These are phyloP conservation scores for Lethocerus indicus DNA, from an alignment of 1,140 invertebrate genomes.

Conservation along the genomic window DNA sequence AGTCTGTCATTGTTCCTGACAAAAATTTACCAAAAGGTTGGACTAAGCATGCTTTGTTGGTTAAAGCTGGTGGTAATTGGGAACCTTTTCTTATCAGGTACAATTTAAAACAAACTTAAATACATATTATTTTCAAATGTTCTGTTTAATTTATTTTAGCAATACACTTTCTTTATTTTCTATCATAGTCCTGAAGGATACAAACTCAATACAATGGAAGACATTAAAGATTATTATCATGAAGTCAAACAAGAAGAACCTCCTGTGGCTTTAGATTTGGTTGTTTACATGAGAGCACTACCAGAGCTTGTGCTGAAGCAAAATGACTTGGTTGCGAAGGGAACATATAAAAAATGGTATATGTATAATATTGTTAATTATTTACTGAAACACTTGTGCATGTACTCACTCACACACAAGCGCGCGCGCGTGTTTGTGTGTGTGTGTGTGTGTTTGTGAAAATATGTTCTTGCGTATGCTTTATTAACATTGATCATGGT, in stretches of 20 bases:
- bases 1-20: conserved; percentile 50
- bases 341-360: conserved; percentile 4
- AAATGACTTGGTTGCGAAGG: background rate
- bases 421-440: too few species aligned
- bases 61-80: conserved; percentile 52
- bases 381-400: too few species aligned
- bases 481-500: too few species aligned
- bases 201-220: conserved; percentile 1
- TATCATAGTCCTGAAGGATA: conserved; percentile 11
- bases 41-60: conserved; percentile 55
- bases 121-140: background rate
- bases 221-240: conserved; percentile 6
- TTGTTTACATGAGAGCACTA: background rate
- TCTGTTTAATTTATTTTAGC: background rate
- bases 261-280: conserved; percentile 6
- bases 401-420: too few species aligned
- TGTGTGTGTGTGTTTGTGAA: too few species aligned
- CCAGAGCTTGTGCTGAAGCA: conserved; percentile 2
- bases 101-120: conserved; percentile 2
- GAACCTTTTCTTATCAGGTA: conserved; percentile 55
- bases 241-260: background rate
- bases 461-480: too few species aligned
- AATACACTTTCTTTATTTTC: conserved; percentile 1
- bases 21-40: conserved; percentile 50
- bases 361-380: too few species aligned